These are phyloP conservation scores for Limnephilus marmoratus DNA, from an alignment of 2,888 invertebrate genomes.

Conservation along the genomic window DNA sequence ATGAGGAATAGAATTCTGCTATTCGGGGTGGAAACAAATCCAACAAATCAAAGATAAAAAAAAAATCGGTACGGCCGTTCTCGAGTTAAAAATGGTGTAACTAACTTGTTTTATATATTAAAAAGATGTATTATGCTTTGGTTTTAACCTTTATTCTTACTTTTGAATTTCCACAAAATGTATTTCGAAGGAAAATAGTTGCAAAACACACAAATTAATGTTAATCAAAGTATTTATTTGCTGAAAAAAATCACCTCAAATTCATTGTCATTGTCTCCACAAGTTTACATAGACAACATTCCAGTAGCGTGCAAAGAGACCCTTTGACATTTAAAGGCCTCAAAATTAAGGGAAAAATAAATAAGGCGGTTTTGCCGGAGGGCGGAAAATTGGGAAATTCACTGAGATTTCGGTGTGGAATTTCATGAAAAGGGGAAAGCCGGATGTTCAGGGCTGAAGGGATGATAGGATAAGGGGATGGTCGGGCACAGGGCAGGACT, in stretches of 20 bases:
- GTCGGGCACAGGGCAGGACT: background rate
- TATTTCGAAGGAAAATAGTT: too few species aligned
- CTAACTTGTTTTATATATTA: too few species aligned
- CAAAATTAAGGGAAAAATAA: conserved; percentile 15
- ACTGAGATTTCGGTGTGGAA: background rate
- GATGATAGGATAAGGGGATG: background rate
- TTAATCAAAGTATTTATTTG: background rate
- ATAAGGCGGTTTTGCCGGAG: background rate
- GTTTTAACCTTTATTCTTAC: too few species aligned
- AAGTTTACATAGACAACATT: background rate
- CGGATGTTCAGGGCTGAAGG: background rate
- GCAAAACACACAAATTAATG: background rate
- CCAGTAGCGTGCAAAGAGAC: background rate
- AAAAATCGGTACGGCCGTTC: too few species aligned
- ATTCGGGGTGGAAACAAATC: too few species aligned
- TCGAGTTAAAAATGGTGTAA: too few species aligned
- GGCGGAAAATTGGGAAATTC: conserved; percentile 17
- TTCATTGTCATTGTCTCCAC: background rate
- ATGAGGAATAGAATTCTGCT: too few species aligned
- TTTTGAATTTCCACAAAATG: too few species aligned
- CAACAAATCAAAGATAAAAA: too few species aligned
- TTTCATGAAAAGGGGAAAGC: conserved; percentile 14
- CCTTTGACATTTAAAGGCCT: conserved; percentile 12
- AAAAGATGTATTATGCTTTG: too few species aligned
- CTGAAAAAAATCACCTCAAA: background rate